Evolutionary conservation across 2,797 vertebrate genomes (phyloP).

Genomic region (Gallinago nigripennis): DNA sequence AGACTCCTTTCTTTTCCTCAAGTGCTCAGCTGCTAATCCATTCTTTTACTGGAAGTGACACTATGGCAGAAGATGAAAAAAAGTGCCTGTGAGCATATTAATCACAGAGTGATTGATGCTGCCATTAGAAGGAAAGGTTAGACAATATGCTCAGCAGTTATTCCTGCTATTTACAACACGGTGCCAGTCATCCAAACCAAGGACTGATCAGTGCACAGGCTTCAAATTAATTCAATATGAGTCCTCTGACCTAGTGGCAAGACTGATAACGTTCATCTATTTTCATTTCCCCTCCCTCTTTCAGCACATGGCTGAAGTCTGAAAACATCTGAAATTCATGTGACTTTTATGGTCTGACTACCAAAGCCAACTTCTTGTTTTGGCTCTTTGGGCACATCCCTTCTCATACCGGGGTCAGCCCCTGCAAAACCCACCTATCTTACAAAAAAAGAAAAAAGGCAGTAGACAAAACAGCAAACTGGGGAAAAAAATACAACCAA

Average conservation of each 20-base stretch:
- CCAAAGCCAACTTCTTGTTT: not conserved
- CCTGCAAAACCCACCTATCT: not conserved
- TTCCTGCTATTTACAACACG: not conserved
- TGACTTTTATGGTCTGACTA: not conserved
- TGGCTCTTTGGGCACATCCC: not conserved
- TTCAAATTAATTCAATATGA: not conserved
- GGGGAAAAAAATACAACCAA: not conserved
- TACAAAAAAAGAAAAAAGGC: not conserved
- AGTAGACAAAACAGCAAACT: not conserved
- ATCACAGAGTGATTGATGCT: slow-evolving; percentile 16
- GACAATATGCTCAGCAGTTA: slow-evolving; percentile 20
- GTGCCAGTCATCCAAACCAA: not conserved
- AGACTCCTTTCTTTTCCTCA: not conserved
- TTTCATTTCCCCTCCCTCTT: not conserved
- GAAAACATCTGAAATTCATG: not conserved
- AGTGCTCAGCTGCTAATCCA: not conserved
- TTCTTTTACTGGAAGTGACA: not conserved
- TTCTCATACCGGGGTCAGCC: not conserved
- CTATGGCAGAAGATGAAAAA: not conserved
- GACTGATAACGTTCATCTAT: not conserved
- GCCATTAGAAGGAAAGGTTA: not conserved
- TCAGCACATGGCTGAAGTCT: not conserved
- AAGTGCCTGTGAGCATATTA: not conserved
- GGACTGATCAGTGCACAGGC: not conserved
- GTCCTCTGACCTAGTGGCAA: not conserved